Evolutionary conservation across 2,113 vertebrate genomes (phyloP).

Genomic region (Chloebia gouldiae): DNA sequence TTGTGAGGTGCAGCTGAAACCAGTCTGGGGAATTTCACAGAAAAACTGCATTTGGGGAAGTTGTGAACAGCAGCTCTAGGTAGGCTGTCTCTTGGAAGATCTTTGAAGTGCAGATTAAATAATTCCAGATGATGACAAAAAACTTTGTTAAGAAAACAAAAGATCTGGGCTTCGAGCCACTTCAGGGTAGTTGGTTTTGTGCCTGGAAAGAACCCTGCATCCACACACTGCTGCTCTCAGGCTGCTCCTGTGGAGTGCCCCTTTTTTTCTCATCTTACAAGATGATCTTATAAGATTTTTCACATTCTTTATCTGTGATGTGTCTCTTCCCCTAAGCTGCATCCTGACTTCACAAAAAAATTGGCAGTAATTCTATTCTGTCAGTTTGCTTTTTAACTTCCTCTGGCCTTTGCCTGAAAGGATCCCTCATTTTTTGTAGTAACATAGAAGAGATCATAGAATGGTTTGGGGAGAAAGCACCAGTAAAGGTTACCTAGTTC

Average conservation of each 20-base stretch:
- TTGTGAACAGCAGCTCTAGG: not conserved
- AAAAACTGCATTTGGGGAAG: not conserved
- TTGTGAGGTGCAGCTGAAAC: not conserved
- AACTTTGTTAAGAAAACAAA: not conserved
- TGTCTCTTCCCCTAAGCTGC: not conserved
- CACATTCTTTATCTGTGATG: not conserved
- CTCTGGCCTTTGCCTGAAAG: not conserved
- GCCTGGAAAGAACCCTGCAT: not conserved
- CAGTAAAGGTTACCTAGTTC: not conserved
- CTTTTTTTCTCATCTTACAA: not conserved
- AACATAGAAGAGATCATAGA: not conserved
- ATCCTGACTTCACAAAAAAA: not conserved
- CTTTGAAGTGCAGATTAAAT: not conserved
- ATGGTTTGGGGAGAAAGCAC: not conserved
- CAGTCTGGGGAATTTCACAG: not conserved
- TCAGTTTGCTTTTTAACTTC: not conserved
- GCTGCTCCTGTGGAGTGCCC: not conserved
- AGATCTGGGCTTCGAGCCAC: not conserved
- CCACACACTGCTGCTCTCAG: not conserved
- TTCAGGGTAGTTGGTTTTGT: not conserved
- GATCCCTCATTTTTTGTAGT: fast-evolving
- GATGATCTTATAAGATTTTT: not conserved
- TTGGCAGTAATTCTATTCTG: not conserved
- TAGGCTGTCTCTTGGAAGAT: not conserved
- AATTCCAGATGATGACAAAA: not conserved